Evolutionary conservation across 2,888 invertebrate species (phyloP).

Genomic region (Craniophora ligustri): DNA sequence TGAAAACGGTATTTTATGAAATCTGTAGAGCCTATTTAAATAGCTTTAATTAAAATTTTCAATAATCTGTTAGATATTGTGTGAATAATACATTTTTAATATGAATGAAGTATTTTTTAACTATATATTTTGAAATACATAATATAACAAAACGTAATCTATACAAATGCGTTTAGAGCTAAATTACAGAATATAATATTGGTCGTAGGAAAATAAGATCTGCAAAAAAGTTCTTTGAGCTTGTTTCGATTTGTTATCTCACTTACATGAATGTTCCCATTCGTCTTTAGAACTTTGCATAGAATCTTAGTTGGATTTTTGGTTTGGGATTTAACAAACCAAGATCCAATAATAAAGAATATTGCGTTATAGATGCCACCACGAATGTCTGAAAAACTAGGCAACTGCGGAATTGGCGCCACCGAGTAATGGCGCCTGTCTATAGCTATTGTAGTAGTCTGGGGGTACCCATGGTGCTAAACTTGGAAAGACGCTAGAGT

Average conservation of each 20-base stretch:
- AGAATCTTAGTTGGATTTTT: conserved; percentile 1
- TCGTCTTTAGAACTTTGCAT: not conserved
- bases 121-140: conserved; percentile 33
- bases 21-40: conserved; percentile 31
- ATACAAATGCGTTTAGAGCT: conserved; percentile 29
- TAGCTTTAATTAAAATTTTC: conserved; percentile 27
- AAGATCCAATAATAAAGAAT: conserved; percentile 3
- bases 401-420: not conserved
- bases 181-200: conserved; percentile 8
- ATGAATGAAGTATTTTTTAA: conserved; percentile 19
- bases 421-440: not conserved
- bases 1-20: conserved; percentile 25
- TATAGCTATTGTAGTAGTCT: not conserved
- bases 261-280: not conserved
- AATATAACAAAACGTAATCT: conserved; percentile 38
- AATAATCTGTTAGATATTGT: conserved; percentile 39
- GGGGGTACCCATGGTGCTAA: too few species aligned
- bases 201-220: conserved; percentile 18
- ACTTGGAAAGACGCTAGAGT: too few species aligned
- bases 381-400: conserved; percentile 9
- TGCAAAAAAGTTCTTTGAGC: not conserved
- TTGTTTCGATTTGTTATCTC: not conserved
- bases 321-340: too few species aligned
- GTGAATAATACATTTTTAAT: conserved; percentile 39
- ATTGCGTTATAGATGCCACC: conserved; percentile 4